phyloP scores from a whole-genome alignment of 2,113 vertebrate species.

The Trichechus manatus region DNA sequence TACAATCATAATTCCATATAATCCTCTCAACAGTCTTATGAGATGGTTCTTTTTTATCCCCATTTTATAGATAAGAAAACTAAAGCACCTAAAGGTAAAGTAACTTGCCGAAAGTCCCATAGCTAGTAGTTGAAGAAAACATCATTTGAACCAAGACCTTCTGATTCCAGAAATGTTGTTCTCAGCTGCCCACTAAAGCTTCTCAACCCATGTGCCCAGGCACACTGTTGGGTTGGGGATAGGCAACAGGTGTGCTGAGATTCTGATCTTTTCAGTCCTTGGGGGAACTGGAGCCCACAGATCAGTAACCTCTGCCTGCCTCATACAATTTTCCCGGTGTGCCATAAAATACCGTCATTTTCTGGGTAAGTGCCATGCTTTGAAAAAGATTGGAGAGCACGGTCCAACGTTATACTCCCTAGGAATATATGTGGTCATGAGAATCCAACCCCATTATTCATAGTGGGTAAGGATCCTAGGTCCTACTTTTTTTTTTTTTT shows the following conservation, averaged over 20 bases:
- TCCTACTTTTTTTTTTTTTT: neutral
- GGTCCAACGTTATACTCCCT: neutral
- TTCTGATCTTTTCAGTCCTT: neutral
- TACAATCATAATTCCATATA: neutral
- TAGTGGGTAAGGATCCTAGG: neutral
- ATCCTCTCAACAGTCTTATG: neutral
- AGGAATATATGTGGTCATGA: neutral
- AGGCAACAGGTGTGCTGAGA: neutral
- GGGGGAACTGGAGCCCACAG: neutral
- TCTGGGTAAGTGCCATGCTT: neutral
- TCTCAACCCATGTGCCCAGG: neutral
- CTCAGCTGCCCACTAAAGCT: neutral
- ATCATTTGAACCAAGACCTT: neutral
- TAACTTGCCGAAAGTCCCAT: neutral
- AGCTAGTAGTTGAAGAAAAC: conserved; percentile 38
- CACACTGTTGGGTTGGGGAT: neutral
- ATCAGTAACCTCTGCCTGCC: neutral
- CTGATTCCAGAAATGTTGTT: neutral
- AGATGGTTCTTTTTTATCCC: neutral
- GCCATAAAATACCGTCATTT: neutral
- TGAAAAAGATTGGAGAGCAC: neutral
- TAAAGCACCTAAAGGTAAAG: neutral
- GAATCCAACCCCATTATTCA: neutral
- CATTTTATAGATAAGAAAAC: neutral
- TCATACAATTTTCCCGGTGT: neutral